Percentiles rank a stretch among this genome's conserved stretches.
These are phyloP conservation scores for Sapajus apella DNA, from an alignment of 2,113 vertebrate species.

Conservation along the genomic window DNA sequence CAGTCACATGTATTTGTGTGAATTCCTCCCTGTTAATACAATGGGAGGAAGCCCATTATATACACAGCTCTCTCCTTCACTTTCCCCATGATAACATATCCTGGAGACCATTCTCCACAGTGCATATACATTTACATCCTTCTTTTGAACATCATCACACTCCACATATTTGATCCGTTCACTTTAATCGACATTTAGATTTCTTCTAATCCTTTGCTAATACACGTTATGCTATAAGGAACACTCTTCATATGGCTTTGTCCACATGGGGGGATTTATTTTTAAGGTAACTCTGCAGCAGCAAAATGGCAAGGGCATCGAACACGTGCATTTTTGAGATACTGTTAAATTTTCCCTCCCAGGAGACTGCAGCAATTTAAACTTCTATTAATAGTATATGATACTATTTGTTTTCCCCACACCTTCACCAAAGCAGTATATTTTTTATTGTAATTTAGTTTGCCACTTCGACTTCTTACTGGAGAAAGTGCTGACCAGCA, in stretches of 20 bases:
- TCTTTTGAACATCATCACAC: not conserved
- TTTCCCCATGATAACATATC: not conserved
- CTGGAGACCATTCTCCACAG: not conserved
- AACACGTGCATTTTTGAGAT: constrained; percentile 2
- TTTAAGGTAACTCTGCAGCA: not conserved
- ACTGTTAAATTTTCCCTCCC: not conserved
- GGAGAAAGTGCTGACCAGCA: not conserved
- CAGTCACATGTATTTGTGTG: not conserved
- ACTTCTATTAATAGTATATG: not conserved
- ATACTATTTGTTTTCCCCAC: not conserved
- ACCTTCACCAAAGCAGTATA: not conserved
- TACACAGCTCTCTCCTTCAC: not conserved
- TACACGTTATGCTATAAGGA: not conserved
- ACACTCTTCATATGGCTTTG: not conserved
- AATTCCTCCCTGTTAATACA: not conserved
- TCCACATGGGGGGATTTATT: not conserved
- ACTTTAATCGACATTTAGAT: not conserved
- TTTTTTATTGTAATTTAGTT: constrained; percentile 41
- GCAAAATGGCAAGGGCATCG: constrained; percentile 31
- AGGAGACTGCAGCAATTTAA: constrained; percentile 4
- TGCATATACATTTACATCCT: not conserved
- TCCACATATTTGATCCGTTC: not conserved
- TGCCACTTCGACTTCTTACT: not conserved
- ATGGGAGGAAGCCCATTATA: not conserved
- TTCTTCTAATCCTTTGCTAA: not conserved